Conservation (phyloP, 1,140 invertebrate genomes). For the Sesamia nonagrioides region DNA sequence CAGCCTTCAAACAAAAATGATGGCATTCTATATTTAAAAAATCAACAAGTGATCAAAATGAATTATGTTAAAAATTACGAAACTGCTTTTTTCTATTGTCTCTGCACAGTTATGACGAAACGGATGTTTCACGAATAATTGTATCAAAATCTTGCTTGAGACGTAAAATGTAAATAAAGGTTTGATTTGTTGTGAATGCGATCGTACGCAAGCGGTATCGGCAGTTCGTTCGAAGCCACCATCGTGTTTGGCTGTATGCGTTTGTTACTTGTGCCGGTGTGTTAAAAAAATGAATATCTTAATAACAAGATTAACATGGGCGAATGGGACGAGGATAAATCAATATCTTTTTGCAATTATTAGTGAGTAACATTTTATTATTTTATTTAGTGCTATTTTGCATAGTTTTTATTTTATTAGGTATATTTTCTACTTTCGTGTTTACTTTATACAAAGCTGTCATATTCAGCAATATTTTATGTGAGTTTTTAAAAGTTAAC, state of each 20-base stretch:
- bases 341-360: conserved; percentile 79
- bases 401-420: not conserved
- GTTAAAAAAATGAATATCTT: conserved; percentile 76
- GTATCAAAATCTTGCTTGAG: conserved; percentile 9
- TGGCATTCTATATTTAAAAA: too few relatives aligned
- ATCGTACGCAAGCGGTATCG: not conserved
- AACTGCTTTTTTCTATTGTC: too few relatives aligned
- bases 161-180: conserved; percentile 34
- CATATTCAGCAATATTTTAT: too few relatives aligned
- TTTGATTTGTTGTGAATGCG: conserved; percentile 36
- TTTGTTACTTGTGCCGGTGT: conserved; percentile 55
- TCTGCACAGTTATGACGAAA: not conserved
- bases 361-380: conserved; percentile 66
- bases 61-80: conserved; percentile 1
- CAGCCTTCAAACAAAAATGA: too few relatives aligned
- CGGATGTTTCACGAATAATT: conserved; percentile 1
- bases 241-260: conserved; percentile 62
- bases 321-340: conserved; percentile 77
- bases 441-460: too few relatives aligned
- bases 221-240: conserved; percentile 65
- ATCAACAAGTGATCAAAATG: too few relatives aligned
- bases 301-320: conserved; percentile 75
- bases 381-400: conserved; percentile 32
- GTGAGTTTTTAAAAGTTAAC: too few relatives aligned
- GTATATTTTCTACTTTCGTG: not conserved